Conservation (phyloP, 2,888 invertebrate genomes). For the Mongoloraphidia duomilia region DNA sequence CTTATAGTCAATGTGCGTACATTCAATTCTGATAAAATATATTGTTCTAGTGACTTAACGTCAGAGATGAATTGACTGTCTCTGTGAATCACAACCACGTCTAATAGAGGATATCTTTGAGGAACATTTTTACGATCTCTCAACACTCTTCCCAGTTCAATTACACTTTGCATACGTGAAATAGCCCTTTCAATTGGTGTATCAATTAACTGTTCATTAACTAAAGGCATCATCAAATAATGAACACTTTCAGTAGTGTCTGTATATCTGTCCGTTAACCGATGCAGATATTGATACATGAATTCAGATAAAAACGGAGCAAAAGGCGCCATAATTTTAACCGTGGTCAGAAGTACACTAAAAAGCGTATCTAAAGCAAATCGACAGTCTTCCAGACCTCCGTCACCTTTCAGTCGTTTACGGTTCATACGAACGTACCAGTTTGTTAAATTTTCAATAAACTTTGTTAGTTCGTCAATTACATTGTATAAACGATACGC, state of each 20-base stretch:
- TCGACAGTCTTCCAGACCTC: slow-evolving; percentile 64
- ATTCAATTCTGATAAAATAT: slow-evolving; percentile 87
- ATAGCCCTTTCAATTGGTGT: slow-evolving; percentile 80
- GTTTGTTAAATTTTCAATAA: slow-evolving; percentile 94
- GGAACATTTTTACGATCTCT: slow-evolving; percentile 89
- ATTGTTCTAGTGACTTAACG: slow-evolving; percentile 62
- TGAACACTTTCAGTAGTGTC: slow-evolving; percentile 66
- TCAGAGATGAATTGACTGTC: slow-evolving; percentile 64
- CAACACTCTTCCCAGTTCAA: slow-evolving; percentile 85
- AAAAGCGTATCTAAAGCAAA: slow-evolving; percentile 78
- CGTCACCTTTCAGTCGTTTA: slow-evolving; percentile 84
- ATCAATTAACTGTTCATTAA: slow-evolving; percentile 58
- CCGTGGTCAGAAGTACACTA: slow-evolving; percentile 76
- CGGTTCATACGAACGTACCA: slow-evolving; percentile 98
- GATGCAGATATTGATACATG: slow-evolving; percentile 79
- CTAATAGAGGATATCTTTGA: slow-evolving; percentile 90
- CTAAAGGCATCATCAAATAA: slow-evolving; percentile 75
- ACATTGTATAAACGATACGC: slow-evolving; percentile 92
- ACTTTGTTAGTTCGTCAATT: slow-evolving; percentile 83
- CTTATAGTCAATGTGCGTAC: slow-evolving; percentile 72
- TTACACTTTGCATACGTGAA: slow-evolving; percentile 82
- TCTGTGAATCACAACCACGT: slow-evolving; percentile 88
- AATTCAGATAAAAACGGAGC: slow-evolving; percentile 92
- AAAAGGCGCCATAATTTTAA: slow-evolving; percentile 91
- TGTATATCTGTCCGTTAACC: slow-evolving; percentile 39